Base-by-base conservation (phyloP, 2,888 invertebrate genomes). In the Thyatira batis region DNA sequence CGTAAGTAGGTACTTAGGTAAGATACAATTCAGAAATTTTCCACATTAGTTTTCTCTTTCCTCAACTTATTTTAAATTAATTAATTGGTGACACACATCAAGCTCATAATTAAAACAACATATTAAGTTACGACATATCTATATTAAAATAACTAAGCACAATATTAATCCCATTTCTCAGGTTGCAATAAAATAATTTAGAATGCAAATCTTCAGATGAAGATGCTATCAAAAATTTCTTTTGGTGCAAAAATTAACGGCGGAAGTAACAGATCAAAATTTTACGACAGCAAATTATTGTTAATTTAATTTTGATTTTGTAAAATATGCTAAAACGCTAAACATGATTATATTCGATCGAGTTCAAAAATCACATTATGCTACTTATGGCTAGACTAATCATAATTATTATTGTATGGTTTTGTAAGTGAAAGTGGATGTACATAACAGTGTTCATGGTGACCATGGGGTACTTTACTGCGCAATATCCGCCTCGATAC, bases 401-500 rank as follows among this genome's bases (percentile, higher is more conserved):
- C 52, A 51, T 52, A 49, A 52, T n/a, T n/a, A n/a, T n/a, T 53
- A 55, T 59, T 60, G 50, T 57, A 80, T 77, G 71, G 72, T 66
- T 57, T 52, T 52, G 43, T 45, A 25, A 78, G 81, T 80, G 82
- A 82, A 83, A 83, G 82, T 76, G 57, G 56, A 61, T 55, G 45
- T 11, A 45, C 23, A 45, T 23, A 46, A 48, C 17, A 39, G 13
- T 39, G 8, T 39, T 17, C 39, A 39, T 8, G 1, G 33, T 72
- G 75, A 77, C 73, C 67, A 80, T 77, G 71, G 73, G 65, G 61
- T 67, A 68, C n/a, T n/a, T n/a, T n/a, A n/a, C 57, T 78, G 73
- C 70, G 82, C 82, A 83, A 87, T 76, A 81, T 86, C 82, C 84
- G 81, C 73, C 71, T 82, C 77, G 62, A 63, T 59, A 67, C 69